Evolutionary conservation across 2,797 vertebrate species (phyloP).

Genomic region (Sebastes aleutianus): DNA sequence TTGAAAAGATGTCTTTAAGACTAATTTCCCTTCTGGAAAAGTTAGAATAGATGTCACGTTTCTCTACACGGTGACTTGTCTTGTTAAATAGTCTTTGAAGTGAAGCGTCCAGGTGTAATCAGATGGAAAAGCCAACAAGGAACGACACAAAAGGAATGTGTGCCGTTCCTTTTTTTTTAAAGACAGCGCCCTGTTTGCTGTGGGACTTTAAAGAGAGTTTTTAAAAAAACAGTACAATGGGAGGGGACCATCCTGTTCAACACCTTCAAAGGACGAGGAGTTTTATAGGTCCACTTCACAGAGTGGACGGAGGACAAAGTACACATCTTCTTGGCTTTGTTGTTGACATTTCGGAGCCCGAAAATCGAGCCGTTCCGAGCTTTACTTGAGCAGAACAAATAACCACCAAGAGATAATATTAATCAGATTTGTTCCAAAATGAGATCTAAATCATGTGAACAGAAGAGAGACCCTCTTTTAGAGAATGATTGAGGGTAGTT

Average conservation of each 20-base stretch:
- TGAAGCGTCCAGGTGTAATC: not conserved
- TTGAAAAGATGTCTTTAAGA: not conserved
- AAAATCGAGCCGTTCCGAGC: conserved; percentile 16
- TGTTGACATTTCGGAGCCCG: conserved; percentile 47
- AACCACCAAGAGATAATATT: conserved; percentile 38
- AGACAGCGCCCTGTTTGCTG: conserved; percentile 62
- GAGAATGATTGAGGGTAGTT: conserved; percentile 12
- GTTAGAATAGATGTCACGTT: not conserved
- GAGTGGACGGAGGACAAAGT: conserved; percentile 59
- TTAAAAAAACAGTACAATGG: conserved; percentile 11
- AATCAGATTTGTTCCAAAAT: conserved; percentile 17
- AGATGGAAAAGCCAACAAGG: conserved; percentile 2
- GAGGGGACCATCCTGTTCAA: conserved; percentile 40
- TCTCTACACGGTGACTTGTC: not conserved
- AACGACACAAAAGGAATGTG: conserved; percentile 3
- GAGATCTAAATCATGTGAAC: conserved; percentile 33
- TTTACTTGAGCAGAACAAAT: conserved; percentile 32
- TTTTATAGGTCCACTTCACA: conserved; percentile 62
- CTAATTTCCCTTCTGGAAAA: not conserved
- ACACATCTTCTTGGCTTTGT: conserved; percentile 26
- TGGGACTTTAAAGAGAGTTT: conserved; percentile 34
- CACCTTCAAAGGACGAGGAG: conserved; percentile 64
- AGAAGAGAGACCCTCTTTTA: conserved; percentile 15
- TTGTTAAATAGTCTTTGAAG: conserved; percentile 26
- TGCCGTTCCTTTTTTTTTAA: conserved; percentile 46